These are phyloP conservation scores for Acanthosepion lycidas DNA, from an alignment of 2,888 invertebrate species.

Conservation along the genomic window DNA sequence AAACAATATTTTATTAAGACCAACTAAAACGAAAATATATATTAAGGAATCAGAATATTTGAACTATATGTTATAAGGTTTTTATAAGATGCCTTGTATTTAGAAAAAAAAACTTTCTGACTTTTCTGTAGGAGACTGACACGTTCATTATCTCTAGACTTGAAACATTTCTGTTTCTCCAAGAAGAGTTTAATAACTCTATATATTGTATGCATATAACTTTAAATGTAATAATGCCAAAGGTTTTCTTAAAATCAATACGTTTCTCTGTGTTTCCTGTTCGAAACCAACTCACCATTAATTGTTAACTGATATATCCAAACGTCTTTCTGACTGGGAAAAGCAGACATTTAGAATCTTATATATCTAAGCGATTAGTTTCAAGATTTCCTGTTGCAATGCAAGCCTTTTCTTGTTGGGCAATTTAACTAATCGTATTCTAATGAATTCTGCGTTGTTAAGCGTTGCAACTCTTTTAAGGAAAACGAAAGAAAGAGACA, in stretches of 20 bases:
- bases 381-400: background rate
- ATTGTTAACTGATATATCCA: background rate
- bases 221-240: too few relatives aligned
- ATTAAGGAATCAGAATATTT: too few relatives aligned
- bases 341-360: background rate
- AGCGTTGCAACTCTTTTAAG: background rate
- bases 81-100: too few relatives aligned
- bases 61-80: too few relatives aligned
- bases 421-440: background rate
- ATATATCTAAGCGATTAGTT: background rate
- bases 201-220: too few relatives aligned
- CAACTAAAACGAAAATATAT: too few relatives aligned
- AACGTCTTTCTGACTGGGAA: background rate
- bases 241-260: background rate
- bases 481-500: background rate
- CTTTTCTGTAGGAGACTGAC: too few relatives aligned
- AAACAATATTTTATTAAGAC: too few relatives aligned
- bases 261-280: background rate
- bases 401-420: background rate
- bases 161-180: too few relatives aligned
- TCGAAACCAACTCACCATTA: background rate
- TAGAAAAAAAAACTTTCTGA: too few relatives aligned
- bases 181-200: too few relatives aligned
- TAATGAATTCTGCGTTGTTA: background rate
- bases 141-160: too few relatives aligned